Conservation (phyloP, 2,888 invertebrate genomes). For the Listrodromus nycthemerus region DNA sequence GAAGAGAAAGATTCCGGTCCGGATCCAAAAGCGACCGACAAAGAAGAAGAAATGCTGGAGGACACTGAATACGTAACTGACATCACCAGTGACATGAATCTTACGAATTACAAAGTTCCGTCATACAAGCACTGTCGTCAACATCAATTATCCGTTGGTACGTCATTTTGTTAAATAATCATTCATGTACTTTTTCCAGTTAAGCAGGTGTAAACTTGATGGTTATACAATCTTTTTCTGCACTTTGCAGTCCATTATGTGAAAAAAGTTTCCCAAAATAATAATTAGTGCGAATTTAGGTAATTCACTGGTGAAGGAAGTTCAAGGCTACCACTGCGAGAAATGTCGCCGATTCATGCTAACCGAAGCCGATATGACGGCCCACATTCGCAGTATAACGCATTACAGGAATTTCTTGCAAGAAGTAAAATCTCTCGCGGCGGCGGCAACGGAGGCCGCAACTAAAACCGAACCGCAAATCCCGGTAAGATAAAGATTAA, state of each 20-base stretch:
- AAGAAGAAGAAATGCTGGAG: conserved; percentile 78
- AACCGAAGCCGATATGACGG: conserved; percentile 80
- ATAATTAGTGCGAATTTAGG: conserved; percentile 68
- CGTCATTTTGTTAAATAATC: conserved; percentile 25
- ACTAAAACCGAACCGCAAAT: conserved; percentile 70
- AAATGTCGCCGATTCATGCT: conserved; percentile 83
- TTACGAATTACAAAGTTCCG: conserved; percentile 80
- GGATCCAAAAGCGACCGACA: conserved; percentile 82
- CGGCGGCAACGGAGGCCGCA: conserved; percentile 70
- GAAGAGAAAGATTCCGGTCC: conserved; percentile 86
- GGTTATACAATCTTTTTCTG: background rate
- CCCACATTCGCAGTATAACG: conserved; percentile 81
- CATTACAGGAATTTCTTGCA: conserved; percentile 82
- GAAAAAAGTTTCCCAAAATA: background rate
- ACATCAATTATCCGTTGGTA: conserved; percentile 79
- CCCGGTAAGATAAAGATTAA: conserved; percentile 69
- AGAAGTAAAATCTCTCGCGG: conserved; percentile 79
- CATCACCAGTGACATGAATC: conserved; percentile 77
- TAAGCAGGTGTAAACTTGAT: background rate
- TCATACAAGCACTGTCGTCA: conserved; percentile 81
- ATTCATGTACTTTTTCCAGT: background rate
- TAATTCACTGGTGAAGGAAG: conserved; percentile 82
- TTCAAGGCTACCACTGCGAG: conserved; percentile 81
- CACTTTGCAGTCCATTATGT: background rate
- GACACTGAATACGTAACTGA: conserved; percentile 80